These are phyloP conservation scores for Nematolebias whitei DNA, from an alignment of 2,113 vertebrate species.

Conservation along the genomic window DNA sequence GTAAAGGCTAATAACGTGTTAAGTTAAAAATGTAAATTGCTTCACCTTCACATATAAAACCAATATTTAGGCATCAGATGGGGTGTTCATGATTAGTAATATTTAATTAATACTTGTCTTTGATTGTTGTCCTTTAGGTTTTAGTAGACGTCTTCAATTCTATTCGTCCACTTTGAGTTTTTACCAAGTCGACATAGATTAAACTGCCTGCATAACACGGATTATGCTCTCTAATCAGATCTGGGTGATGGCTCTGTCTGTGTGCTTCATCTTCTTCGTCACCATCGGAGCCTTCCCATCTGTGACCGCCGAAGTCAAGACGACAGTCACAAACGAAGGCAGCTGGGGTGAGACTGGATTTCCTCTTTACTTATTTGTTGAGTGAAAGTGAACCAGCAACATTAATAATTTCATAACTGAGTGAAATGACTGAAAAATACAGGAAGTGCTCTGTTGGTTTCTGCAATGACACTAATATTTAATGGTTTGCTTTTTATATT, in stretches of 20 bases:
- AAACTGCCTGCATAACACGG: too few relatives aligned
- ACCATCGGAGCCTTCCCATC: slow-evolving; percentile 92
- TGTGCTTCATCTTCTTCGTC: slow-evolving; percentile 91
- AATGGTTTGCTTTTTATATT: too few relatives aligned
- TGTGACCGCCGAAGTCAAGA: slow-evolving; percentile 82
- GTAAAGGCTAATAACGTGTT: background rate
- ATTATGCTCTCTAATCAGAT: slow-evolving; percentile 77
- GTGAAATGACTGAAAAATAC: background rate
- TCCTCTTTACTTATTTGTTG: background rate
- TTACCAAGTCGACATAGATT: too few relatives aligned
- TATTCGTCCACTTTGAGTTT: too few relatives aligned
- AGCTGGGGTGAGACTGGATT: slow-evolving; percentile 84
- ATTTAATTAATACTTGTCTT: too few relatives aligned
- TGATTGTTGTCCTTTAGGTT: background rate
- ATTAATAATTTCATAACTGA: background rate
- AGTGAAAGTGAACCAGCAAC: background rate
- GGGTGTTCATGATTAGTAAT: too few relatives aligned
- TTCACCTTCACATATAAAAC: too few relatives aligned
- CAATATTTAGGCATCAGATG: too few relatives aligned
- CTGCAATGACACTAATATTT: too few relatives aligned
- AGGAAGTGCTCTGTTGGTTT: background rate
- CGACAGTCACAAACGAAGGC: slow-evolving; percentile 65
- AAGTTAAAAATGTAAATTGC: too few relatives aligned
- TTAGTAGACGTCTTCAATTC: too few relatives aligned
- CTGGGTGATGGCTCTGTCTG: slow-evolving; percentile 88